Evolutionary conservation across 2,113 vertebrate species (phyloP).

Genomic region (Tursiops truncatus): DNA sequence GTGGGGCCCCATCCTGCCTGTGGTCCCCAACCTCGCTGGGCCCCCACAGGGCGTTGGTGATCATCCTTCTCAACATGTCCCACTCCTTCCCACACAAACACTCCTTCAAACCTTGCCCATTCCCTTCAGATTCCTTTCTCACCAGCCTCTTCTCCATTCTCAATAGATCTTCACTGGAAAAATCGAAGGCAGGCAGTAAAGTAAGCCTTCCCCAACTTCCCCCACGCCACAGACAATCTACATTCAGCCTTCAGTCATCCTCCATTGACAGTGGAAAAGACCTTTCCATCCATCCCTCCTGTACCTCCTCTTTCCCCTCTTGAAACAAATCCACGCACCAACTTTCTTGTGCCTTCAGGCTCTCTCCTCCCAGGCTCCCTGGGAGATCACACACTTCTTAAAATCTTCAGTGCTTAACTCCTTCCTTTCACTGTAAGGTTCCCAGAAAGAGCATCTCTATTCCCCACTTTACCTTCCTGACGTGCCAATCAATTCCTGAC

Average conservation of each 20-base stretch:
- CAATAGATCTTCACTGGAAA: background rate
- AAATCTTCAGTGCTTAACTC: background rate
- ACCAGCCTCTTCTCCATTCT: background rate
- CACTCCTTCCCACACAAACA: background rate
- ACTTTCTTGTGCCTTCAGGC: background rate
- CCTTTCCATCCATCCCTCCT: background rate
- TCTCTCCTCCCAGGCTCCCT: background rate
- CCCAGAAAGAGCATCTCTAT: background rate
- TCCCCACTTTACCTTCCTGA: background rate
- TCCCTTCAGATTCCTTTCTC: background rate
- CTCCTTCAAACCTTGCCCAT: background rate
- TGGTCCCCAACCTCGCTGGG: background rate
- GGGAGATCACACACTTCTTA: background rate
- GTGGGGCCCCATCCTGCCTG: fast-evolving
- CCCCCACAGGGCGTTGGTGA: background rate
- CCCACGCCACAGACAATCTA: background rate
- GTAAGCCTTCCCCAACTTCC: background rate
- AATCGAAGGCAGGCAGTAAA: background rate
- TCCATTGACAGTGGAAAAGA: background rate
- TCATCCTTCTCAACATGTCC: background rate
- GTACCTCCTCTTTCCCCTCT: background rate
- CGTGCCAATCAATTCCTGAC: background rate
- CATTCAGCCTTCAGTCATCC: background rate
- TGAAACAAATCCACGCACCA: background rate
- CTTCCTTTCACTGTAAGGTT: background rate